These are phyloP conservation scores for Fratercula arctica DNA, from an alignment of 2,797 vertebrate species.

Conservation along the genomic window DNA sequence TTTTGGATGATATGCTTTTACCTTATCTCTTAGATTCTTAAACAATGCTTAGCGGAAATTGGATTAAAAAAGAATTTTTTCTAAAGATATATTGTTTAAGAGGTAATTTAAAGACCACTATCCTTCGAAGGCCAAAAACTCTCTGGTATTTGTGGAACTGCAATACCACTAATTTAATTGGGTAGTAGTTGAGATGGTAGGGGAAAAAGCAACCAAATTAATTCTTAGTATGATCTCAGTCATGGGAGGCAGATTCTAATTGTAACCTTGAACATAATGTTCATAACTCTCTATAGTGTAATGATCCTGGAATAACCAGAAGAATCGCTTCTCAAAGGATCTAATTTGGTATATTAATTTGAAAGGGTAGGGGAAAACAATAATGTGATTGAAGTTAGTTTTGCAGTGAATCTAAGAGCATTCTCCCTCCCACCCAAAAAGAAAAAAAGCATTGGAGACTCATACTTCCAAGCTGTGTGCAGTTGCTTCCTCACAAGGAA, in stretches of 20 bases:
- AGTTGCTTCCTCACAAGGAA: not conserved
- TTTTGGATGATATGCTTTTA: not conserved
- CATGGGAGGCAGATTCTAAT: not conserved
- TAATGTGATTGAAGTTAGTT: accelerated
- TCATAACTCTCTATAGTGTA: accelerated
- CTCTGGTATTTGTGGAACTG: not conserved
- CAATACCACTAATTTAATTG: not conserved
- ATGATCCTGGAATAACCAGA: not conserved
- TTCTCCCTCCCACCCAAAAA: not conserved
- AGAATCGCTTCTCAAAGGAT: not conserved
- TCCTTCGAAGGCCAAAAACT: not conserved
- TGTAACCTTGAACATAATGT: not conserved
- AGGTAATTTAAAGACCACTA: not conserved
- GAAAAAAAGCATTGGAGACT: not conserved
- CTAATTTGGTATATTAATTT: not conserved
- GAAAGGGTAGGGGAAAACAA: not conserved
- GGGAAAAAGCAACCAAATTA: too few species aligned
- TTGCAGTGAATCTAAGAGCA: not conserved
- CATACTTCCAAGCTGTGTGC: accelerated
- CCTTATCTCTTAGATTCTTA: not conserved
- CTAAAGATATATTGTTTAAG: not conserved
- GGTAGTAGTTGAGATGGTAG: not conserved
- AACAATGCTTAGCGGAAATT: not conserved
- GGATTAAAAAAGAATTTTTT: not conserved
- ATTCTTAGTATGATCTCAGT: not conserved